phyloP scores from a whole-genome alignment of 2,113 vertebrate genomes.

The Australoheros scitulus region DNA sequence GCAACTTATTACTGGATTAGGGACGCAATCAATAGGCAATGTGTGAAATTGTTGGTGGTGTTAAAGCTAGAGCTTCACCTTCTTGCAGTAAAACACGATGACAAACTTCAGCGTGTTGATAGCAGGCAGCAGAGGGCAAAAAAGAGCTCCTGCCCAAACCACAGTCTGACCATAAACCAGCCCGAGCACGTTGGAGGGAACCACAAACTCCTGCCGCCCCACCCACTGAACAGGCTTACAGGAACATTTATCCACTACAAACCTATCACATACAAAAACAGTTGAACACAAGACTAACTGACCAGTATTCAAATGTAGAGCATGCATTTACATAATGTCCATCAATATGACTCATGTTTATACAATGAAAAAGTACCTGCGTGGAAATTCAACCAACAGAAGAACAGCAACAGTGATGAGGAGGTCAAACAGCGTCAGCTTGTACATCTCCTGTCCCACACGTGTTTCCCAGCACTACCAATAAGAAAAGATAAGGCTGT shows the following conservation, averaged over 20 bases:
- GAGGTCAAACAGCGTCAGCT: conserved; percentile 87
- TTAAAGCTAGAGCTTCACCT: conserved; percentile 71
- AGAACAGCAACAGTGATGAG: conserved; percentile 79
- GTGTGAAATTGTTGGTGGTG: not conserved
- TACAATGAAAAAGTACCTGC: conserved; percentile 77
- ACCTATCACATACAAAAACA: conserved; percentile 67
- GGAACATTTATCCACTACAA: conserved; percentile 82
- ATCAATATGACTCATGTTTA: not conserved
- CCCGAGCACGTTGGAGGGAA: conserved; percentile 84
- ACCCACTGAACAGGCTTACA: conserved; percentile 72
- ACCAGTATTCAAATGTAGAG: not conserved
- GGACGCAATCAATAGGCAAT: not conserved
- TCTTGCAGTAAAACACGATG: conserved; percentile 87
- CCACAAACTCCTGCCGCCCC: conserved; percentile 86
- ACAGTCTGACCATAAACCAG: conserved; percentile 88
- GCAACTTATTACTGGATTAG: not conserved
- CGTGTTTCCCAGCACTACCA: conserved; percentile 91
- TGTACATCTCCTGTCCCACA: conserved; percentile 93
- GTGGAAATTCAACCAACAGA: conserved; percentile 85
- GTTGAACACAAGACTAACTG: not conserved
- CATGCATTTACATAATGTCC: not conserved
- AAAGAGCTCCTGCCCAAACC: conserved; percentile 89
- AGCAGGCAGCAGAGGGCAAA: conserved; percentile 87
- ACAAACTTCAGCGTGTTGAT: conserved; percentile 87
- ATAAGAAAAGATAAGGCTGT: not conserved